Base-by-base conservation (phyloP, 2,113 vertebrate genomes). In the Gadus macrocephalus region DNA sequence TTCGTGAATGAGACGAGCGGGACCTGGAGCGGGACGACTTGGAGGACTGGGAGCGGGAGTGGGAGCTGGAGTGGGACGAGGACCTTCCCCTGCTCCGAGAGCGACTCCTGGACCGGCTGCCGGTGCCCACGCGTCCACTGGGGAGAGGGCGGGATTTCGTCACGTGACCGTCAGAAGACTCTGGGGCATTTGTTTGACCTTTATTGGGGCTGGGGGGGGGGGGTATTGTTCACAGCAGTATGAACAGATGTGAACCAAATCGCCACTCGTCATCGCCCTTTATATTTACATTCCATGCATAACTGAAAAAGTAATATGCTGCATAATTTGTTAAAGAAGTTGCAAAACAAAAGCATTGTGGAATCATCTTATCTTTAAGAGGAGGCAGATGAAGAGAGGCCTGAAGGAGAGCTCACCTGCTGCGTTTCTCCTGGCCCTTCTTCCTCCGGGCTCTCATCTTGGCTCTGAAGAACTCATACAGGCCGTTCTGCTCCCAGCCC, bases 401-500 rank as follows among this genome's bases (percentile, higher is more conserved):
- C 9, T 49, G 42, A 9, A 49, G 42, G 42, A 49, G 64, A 3
- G 53, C 87, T 88, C 59, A 98, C 97, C 95, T 98, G 62, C 93
- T 97, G 66, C 93, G 93, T 82, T 97, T 97, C 70, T 98, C 96
- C 70, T 97, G 97, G 2, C 95, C 97, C 79, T 97, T 97, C 86
- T 96, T 93, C 83, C 96, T 88, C 56, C 95, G 92, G 0, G 97
- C 97, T 75, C 97, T 92, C 96, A 99, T 98, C 86, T 99, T 99
- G 64, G 97, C 97, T 82, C 97, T 89, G 90, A 98, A 98, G 86
- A 98, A 99, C 78, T 99, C 97, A 0, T 99, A 99, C 17, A 99
- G 92, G 5, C 97, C 97, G 0, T 99, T 99, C 91, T 99, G 97
- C 84, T 99, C 97, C 97, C 97, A 99, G 72, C 97, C 97, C 87